Base-by-base conservation (phyloP, 2,888 invertebrate genomes). In the Harmothoe impar region DNA sequence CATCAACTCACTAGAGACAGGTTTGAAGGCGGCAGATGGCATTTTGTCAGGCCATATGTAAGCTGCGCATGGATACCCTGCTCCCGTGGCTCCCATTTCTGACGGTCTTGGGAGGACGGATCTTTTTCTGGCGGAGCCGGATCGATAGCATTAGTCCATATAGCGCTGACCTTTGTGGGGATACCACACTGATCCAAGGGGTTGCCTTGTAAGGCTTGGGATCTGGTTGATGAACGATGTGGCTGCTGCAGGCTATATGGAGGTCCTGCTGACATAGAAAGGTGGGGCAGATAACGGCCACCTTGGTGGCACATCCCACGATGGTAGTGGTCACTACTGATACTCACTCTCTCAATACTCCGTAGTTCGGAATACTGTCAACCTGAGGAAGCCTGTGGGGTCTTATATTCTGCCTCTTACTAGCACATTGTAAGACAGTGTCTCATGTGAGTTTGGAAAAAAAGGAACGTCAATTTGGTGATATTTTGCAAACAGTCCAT, bases 91-190 rank as follows among this genome's bases (percentile, higher is more conserved):
- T n/a, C 62, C 62, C n/a, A 62, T 62, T 20, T 20, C 62, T 62
- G n/a, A 62, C 62, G 15, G 62, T n/a, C 62, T 62, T 62, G 25
- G 25, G 77, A 29, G 77, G 77, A 17, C 17, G 17, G 25, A 77
- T 29, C 77, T 29, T 77, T 77, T 77, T 31, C 77, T 77, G 31
- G 81, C 20, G 33, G 43, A 5, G 31, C 5, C 77, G 17, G 81
- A 81, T 81, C 81, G 81, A 81, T 81, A 81, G 43, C 81, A 81
- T 81, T 43, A 81, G 35, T 43, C 81, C 43, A 81, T 33, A 81
- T 81, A 81, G 43, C 23, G 81, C 33, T 43, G 81, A 81, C 81
- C 81, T 81, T 43, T 81, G 81, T 25, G 43, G 43, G 29, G 77
- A 77, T 15, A 29, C 77, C 29, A 5, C n/a, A 25, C n/a, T 77